Conservation (phyloP, 2,797 vertebrate genomes). For the Tadarida brasiliensis region DNA sequence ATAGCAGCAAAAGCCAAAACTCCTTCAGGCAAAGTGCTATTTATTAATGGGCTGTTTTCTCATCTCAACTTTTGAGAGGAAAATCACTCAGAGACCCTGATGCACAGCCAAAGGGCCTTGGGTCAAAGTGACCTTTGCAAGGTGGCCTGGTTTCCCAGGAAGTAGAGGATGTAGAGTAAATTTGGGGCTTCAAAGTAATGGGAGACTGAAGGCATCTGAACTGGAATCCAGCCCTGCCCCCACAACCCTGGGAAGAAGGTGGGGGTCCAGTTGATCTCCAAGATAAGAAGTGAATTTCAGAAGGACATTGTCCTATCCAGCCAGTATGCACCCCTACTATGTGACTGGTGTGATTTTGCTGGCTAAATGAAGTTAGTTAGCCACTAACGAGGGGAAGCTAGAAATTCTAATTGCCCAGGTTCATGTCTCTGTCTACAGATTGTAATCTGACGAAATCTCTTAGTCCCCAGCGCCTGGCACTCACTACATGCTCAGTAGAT, state of each 20-base stretch:
- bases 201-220: neutral
- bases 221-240: neutral
- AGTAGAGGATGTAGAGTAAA: neutral
- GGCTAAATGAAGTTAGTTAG: neutral
- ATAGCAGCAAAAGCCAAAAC: neutral
- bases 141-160: conserved; percentile 23
- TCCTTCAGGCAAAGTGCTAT: neutral
- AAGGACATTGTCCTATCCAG: neutral
- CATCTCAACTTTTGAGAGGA: neutral
- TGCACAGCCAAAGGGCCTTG: neutral
- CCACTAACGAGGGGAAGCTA: neutral
- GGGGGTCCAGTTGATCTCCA: neutral
- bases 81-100: neutral
- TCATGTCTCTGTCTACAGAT: neutral
- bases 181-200: neutral
- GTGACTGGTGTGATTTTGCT: neutral
- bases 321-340: neutral
- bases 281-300: conserved; percentile 34
- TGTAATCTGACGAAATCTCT: neutral
- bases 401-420: neutral
- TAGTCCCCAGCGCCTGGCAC: neutral
- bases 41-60: neutral
- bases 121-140: neutral
- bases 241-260: neutral
- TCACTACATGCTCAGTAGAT: neutral